Evolutionary conservation across 2,113 vertebrate species (phyloP).

Genomic region (Ailurus styani): DNA sequence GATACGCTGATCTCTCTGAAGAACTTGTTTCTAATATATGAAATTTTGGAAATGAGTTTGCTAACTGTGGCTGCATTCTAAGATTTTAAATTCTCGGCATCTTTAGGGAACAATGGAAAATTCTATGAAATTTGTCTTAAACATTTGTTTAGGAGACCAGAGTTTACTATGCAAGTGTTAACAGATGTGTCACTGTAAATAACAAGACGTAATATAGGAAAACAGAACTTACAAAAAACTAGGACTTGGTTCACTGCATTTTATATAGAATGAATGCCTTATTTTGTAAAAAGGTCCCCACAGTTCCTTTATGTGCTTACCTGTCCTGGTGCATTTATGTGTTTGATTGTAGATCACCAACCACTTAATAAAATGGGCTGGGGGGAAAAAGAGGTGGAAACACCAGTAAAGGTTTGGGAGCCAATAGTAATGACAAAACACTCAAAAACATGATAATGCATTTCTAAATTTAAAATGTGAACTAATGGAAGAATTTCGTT

Average conservation of each 20-base stretch:
- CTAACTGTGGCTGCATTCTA: neutral
- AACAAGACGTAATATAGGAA: neutral
- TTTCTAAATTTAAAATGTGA: conserved; percentile 29
- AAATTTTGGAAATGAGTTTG: conserved; percentile 1
- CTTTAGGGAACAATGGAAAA: neutral
- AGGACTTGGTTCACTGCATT: conserved; percentile 14
- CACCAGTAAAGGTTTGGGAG: conserved; percentile 2
- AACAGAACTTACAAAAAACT: neutral
- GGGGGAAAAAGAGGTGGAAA: neutral
- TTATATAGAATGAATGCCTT: neutral
- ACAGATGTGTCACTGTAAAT: neutral
- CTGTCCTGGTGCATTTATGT: conserved; percentile 15
- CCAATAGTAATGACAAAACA: conserved; percentile 34
- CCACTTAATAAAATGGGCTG: conserved; percentile 51
- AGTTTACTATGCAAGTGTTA: neutral
- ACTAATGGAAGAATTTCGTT: neutral
- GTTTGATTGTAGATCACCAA: conserved; percentile 53
- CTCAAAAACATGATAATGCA: neutral
- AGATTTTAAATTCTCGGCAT: neutral
- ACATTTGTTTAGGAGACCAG: neutral
- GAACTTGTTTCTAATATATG: neutral
- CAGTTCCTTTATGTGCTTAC: conserved; percentile 1
- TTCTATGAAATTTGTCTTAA: neutral
- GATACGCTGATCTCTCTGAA: neutral
- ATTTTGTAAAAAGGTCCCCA: conserved; percentile 32